phyloP scores from a whole-genome alignment of 2,888 invertebrate species.

The Tiliacea citrago region DNA sequence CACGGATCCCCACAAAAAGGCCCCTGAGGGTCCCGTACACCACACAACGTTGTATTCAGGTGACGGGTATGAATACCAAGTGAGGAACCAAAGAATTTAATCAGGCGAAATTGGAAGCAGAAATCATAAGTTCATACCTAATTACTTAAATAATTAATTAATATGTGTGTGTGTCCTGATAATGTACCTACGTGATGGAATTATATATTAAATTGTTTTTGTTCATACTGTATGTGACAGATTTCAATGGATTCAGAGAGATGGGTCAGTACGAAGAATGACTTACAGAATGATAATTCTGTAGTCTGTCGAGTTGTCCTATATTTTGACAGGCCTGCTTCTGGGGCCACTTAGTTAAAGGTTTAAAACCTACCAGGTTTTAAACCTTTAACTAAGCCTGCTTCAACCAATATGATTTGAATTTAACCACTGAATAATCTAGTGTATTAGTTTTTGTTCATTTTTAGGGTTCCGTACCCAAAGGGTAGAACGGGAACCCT shows the following conservation, averaged over 20 bases:
- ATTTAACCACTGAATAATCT: neutral
- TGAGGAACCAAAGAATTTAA: conserved; percentile 17
- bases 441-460: too few species aligned
- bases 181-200: neutral
- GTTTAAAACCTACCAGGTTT: too few species aligned
- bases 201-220: neutral
- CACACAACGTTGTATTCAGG: conserved; percentile 48
- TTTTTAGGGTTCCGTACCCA: too few species aligned
- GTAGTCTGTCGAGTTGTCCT: neutral
- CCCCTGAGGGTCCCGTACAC: conserved; percentile 38
- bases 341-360: too few species aligned
- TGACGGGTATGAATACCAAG: conserved; percentile 32
- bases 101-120: conserved; percentile 2
- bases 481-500: too few species aligned
- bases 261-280: neutral
- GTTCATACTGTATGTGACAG: neutral
- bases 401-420: neutral
- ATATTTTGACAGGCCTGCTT: neutral
- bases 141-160: conserved; percentile 1
- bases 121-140: neutral
- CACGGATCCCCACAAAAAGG: conserved; percentile 46
- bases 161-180: neutral
- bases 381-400: too few species aligned
- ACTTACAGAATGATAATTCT: neutral
- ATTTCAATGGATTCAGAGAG: neutral